Conservation (phyloP, 2,113 vertebrate genomes). For the Eulemur rufifrons region DNA sequence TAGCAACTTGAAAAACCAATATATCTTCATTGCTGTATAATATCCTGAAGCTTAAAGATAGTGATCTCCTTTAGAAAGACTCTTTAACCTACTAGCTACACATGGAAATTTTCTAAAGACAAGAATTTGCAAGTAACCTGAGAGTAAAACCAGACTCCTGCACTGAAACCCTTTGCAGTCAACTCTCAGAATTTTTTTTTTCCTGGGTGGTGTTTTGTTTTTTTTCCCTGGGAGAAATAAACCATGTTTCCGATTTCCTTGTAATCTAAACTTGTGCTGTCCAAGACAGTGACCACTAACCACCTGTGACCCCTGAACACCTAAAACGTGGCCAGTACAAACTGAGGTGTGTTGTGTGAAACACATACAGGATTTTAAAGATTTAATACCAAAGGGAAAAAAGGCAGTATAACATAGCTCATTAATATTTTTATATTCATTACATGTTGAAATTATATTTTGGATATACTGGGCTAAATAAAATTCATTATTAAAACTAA, state of each 20-base stretch:
- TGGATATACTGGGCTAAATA: neutral
- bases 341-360: neutral
- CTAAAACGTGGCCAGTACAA: neutral
- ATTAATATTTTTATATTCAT: neutral
- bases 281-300: neutral
- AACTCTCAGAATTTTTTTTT: neutral
- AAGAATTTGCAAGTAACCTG: neutral
- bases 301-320: neutral
- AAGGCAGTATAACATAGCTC: neutral
- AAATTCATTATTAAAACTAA: slow-evolving; percentile 15
- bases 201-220: neutral
- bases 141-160: slow-evolving; percentile 12
- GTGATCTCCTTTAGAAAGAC: neutral
- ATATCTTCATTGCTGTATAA: neutral
- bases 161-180: neutral
- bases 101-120: slow-evolving; percentile 3
- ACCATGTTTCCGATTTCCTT: neutral
- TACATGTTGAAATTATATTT: neutral
- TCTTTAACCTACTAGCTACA: neutral
- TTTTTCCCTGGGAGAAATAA: neutral
- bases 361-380: neutral
- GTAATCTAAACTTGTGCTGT: neutral
- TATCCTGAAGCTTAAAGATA: neutral
- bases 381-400: neutral
- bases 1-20: slow-evolving; percentile 5